phyloP scores from a whole-genome alignment of 2,888 invertebrate species.

The Coelopa pilipes region DNA sequence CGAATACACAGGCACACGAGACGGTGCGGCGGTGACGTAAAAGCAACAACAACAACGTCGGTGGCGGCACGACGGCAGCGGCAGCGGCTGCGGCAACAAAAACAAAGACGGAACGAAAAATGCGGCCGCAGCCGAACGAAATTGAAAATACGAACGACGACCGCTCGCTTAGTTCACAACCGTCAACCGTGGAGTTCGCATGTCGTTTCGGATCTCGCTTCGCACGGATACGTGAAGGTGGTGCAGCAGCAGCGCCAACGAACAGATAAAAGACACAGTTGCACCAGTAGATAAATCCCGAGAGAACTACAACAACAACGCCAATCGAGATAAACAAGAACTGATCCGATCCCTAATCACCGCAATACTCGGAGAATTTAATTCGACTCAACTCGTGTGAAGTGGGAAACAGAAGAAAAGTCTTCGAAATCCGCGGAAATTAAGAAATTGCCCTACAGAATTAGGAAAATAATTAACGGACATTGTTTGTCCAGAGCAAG shows the following conservation, averaged over 20 bases:
- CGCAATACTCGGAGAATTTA: not conserved
- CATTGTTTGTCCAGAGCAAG: no score
- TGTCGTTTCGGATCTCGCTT: constrained; percentile 44
- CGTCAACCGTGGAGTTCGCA: constrained; percentile 49
- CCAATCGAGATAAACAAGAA: not conserved
- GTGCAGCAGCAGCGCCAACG: not conserved
- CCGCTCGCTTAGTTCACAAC: constrained; percentile 47
- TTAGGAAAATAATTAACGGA: no score
- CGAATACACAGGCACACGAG: no score
- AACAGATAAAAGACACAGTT: constrained; percentile 8
- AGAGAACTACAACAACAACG: constrained; percentile 30
- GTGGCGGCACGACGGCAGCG: constrained; percentile 36
- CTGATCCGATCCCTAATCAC: not conserved
- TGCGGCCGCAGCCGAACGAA: constrained; percentile 33
- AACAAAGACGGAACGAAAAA: constrained; percentile 20
- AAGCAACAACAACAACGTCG: constrained; percentile 30
- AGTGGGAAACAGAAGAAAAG: not conserved
- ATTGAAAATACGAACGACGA: constrained; percentile 30
- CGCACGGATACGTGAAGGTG: constrained; percentile 37
- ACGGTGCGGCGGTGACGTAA: not conserved
- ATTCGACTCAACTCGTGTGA: not conserved
- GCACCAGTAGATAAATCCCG: not conserved
- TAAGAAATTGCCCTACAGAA: no score
- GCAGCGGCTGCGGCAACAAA: not conserved
- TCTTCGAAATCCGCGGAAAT: not conserved